Percentiles rank a stretch among this genome's conserved stretches.
Evolutionary conservation across 2,113 vertebrate species (phyloP).

Genomic region (Engraulis encrasicolus): DNA sequence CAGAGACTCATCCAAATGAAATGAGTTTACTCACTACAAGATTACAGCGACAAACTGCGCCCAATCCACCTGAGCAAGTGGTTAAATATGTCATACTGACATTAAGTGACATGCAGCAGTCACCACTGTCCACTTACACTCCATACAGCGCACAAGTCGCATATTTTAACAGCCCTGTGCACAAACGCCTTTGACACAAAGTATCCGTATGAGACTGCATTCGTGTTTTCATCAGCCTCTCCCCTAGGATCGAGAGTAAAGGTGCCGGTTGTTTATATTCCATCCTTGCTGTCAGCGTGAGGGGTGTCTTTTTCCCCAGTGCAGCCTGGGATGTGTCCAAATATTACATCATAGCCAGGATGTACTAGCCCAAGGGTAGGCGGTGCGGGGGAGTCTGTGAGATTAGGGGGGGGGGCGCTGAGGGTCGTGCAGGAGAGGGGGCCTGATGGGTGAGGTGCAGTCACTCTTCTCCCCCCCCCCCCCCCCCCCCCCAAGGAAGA

Average conservation of each 20-base stretch:
- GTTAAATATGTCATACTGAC: too few species aligned
- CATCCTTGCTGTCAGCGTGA: background rate
- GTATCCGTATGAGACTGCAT: too few species aligned
- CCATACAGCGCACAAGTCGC: too few species aligned
- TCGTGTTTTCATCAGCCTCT: background rate
- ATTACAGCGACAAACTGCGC: too few species aligned
- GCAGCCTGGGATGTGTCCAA: constrained; percentile 36
- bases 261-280: constrained; percentile 34
- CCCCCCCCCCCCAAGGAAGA: background rate
- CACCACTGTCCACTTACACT: too few species aligned
- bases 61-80: too few species aligned
- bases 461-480: constrained; percentile 4
- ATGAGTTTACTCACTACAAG: too few species aligned
- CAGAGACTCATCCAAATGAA: too few species aligned
- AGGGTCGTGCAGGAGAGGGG: background rate
- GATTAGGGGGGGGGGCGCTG: background rate
- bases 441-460: background rate
- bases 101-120: too few species aligned
- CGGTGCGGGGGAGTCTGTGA: background rate
- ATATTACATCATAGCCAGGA: constrained; percentile 41
- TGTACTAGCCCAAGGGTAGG: constrained; percentile 5
- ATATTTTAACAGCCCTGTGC: too few species aligned
- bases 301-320: background rate
- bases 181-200: too few species aligned
- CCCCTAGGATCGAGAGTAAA: background rate